Conservation (phyloP, 1,140 invertebrate genomes). For the Diploscapter pachys region DNA sequence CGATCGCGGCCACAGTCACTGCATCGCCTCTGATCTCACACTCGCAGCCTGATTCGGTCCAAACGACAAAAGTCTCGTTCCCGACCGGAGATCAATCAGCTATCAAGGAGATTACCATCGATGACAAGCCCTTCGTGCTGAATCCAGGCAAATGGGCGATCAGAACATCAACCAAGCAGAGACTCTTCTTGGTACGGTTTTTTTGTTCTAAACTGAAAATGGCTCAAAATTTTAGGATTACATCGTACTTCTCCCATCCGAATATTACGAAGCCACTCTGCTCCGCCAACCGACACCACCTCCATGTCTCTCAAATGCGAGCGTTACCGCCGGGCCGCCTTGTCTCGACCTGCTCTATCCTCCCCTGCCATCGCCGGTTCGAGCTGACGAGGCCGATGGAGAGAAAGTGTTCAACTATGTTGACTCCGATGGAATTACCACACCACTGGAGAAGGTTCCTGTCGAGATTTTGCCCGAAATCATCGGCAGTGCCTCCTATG, state of each 20-base stretch:
- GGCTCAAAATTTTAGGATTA: conserved; percentile 69
- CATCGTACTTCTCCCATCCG: conserved; percentile 85
- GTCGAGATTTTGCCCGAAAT: conserved; percentile 44
- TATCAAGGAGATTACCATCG: conserved; percentile 54
- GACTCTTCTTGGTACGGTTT: conserved; percentile 65
- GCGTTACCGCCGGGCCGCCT: conserved; percentile 22
- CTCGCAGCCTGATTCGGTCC: conserved; percentile 67
- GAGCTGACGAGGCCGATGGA: conserved; percentile 31
- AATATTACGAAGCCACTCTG: conserved; percentile 88
- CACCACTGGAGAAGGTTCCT: conserved; percentile 42
- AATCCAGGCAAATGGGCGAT: conserved; percentile 85
- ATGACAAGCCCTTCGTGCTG: conserved; percentile 72
- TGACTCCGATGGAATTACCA: conserved; percentile 62
- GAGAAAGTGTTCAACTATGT: conserved; percentile 46
- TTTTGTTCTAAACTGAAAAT: too few species aligned
- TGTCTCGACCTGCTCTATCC: conserved; percentile 53
- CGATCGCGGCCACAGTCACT: conserved; percentile 63
- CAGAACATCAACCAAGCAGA: conserved; percentile 74
- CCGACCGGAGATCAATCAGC: conserved; percentile 48
- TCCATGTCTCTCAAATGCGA: conserved; percentile 13
- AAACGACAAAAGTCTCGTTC: conserved; percentile 48
- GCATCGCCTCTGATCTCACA: conserved; percentile 62
- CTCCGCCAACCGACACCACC: conserved; percentile 60
- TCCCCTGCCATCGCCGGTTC: conserved; percentile 37
- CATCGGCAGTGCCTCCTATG: conserved; percentile 52